Evolutionary conservation across 2,797 vertebrate genomes (phyloP).

Genomic region (Eleutherodactylus coqui): DNA sequence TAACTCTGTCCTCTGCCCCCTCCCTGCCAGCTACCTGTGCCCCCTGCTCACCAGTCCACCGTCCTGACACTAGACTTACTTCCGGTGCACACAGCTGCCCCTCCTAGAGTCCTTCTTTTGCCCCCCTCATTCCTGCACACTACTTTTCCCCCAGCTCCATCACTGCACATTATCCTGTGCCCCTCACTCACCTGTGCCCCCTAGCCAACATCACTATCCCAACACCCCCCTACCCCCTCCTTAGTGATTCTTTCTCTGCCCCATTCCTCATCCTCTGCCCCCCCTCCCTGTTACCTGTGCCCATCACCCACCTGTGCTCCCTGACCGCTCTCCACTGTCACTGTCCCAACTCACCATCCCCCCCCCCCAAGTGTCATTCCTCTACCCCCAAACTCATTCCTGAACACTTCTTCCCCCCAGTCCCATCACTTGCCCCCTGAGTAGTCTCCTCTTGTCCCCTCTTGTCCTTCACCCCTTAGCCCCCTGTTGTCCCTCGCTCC

Average conservation of each 20-base stretch:
- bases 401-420: not conserved
- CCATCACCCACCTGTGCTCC: slow-evolving; percentile 21
- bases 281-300: slow-evolving; percentile 14
- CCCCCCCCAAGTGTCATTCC: slow-evolving; percentile 6
- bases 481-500: not conserved
- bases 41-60: not conserved
- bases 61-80: not conserved
- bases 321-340: not conserved
- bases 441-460: not conserved
- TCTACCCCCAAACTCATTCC: slow-evolving; percentile 19
- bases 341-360: not conserved
- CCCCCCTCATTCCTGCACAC: not conserved
- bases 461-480: not conserved
- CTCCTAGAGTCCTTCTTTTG: not conserved
- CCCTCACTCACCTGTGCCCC: not conserved
- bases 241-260: slow-evolving; percentile 42
- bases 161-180: not conserved
- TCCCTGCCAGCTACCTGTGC: not conserved
- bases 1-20: not conserved
- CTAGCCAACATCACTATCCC: not conserved
- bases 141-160: not conserved
- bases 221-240: not conserved
- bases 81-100: not conserved
- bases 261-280: slow-evolving; percentile 79
- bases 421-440: not conserved